Base-by-base conservation (phyloP, 2,113 vertebrate genomes). In the Ammodytes marinus region DNA sequence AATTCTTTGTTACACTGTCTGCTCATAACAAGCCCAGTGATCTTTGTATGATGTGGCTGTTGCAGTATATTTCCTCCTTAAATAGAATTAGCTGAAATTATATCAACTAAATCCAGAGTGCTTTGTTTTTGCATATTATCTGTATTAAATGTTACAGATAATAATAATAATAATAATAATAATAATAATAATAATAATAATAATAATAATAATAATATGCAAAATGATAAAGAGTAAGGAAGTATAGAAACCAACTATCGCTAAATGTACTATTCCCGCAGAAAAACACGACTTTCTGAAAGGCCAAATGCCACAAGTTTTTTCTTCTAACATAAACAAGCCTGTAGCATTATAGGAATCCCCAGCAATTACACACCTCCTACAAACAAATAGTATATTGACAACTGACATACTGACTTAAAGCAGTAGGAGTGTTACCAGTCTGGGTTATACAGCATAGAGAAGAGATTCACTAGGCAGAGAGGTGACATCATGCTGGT, bases 401-500 rank as follows among this genome's bases (percentile, higher is more conserved):
- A 80, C 66, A 85, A 76, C 79, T 87, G 13, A 74, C 72, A 86
- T 6, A 49, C 6, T 9, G 15, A 68, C 27, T 39, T 50, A 13
- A 53, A 79, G 69, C 14, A 39, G 43, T 71, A 57, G 71, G 64
- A 47, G 50, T 1, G n/a, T 10, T 27, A 37, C 45, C 19, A 0
- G 47, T 68, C 13, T 64, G 78, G 60, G 47, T 2, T 65, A 53
- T 0, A 61, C 77, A 46, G 60, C 14, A 0, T 0, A 46, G 67
- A 54, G 77, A 72, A 66, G 81, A 74, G 66, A 58, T 79, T 74
- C 80, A 49, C 49, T 77, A 55, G 88, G 71, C 79, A 69, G 39
- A 65, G 66, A 71, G 54, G 65, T 90, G 89, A 93, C 86, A 85
- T 91, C 87, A 89, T 78, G 60, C 83, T 77, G 86, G 68, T 89